Evolutionary conservation across 2,888 invertebrate genomes (phyloP).

Genomic region (Tetanocera ferruginea): DNA sequence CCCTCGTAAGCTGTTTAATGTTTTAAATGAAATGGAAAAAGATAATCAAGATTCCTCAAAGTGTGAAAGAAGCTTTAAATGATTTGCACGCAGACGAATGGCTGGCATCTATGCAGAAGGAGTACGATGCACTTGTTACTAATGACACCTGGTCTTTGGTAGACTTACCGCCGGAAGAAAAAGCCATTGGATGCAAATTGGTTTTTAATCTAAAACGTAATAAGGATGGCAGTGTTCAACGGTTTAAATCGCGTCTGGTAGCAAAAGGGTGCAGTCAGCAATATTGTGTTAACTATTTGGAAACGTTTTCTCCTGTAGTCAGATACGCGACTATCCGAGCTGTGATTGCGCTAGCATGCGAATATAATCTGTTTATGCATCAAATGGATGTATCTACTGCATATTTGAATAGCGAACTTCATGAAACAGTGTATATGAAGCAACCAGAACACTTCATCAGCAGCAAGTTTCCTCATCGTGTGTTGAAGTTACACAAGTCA

Average conservation of each 20-base stretch:
- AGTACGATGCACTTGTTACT: too few relatives aligned
- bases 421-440: slow-evolving; percentile 43
- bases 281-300: slow-evolving; percentile 42
- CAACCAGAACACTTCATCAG: slow-evolving; percentile 41
- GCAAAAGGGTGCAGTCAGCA: slow-evolving; percentile 43
- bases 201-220: slow-evolving; percentile 32
- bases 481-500: background rate
- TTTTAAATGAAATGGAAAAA: too few relatives aligned
- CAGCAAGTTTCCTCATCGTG: slow-evolving; percentile 3
- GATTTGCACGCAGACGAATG: too few relatives aligned
- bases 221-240: slow-evolving; percentile 31
- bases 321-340: slow-evolving; percentile 47
- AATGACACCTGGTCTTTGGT: too few relatives aligned
- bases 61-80: too few relatives aligned
- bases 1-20: too few relatives aligned
- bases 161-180: too few relatives aligned
- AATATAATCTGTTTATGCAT: slow-evolving; percentile 45
- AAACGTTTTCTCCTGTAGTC: slow-evolving; percentile 47
- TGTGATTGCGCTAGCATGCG: slow-evolving; percentile 45
- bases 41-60: too few relatives aligned
- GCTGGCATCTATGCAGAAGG: too few relatives aligned
- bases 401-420: slow-evolving; percentile 42
- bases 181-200: slow-evolving; percentile 32
- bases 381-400: slow-evolving; percentile 47
- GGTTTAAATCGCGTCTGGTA: slow-evolving; percentile 38